A percentile compares a stretch with the other conserved stretches of the same genome.
phyloP scores from a whole-genome alignment of 2,113 vertebrate species.

The Mobula birostris region DNA sequence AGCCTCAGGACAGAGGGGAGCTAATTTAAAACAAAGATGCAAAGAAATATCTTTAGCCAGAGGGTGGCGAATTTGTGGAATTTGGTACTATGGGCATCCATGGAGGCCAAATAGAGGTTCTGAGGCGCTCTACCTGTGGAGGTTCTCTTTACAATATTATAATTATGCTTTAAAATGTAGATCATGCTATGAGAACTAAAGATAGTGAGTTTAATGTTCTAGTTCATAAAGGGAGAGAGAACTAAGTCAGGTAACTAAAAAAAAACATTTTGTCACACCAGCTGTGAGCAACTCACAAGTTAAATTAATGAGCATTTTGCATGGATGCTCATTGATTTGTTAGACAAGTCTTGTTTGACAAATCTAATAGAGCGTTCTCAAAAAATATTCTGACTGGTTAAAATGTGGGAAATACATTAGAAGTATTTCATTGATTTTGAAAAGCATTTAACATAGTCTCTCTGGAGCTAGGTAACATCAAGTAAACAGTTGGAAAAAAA shows the following conservation, averaged over 20 bases:
- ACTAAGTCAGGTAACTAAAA: not conserved
- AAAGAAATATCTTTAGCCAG: no score
- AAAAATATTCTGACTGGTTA: not conserved
- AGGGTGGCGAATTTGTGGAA: no score
- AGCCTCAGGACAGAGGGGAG: no score
- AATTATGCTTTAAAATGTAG: not conserved
- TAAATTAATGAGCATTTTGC: not conserved
- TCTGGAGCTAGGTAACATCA: not conserved
- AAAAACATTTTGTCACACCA: not conserved
- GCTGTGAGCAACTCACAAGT: not conserved
- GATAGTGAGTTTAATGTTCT: not conserved
- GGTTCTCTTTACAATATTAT: not conserved
- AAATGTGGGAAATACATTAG: not conserved
- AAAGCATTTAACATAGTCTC: not conserved
- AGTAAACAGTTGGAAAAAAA: not conserved
- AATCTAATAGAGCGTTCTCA: not conserved
- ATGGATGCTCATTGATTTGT: not conserved
- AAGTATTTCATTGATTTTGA: not conserved
- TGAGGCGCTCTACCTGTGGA: not conserved
- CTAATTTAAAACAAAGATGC: no score
- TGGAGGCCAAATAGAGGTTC: no score
- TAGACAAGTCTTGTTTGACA: not conserved
- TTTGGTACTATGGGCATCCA: no score
- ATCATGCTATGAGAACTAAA: not conserved
- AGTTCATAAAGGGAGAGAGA: not conserved